These are phyloP conservation scores for Galerucella pusilla DNA, from an alignment of 2,888 invertebrate species.

Conservation along the genomic window DNA sequence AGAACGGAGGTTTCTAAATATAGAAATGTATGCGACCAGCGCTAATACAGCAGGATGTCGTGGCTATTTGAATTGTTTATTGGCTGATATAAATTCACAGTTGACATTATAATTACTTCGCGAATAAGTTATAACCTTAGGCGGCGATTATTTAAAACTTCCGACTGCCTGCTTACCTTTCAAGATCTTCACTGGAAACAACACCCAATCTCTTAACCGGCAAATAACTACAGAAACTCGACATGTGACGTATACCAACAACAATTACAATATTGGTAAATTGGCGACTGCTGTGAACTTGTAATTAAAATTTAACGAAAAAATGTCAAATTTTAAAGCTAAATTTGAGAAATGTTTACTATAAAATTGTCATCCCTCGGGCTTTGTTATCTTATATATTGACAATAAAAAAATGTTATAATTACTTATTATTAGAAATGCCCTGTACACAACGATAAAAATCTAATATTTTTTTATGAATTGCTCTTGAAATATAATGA, in stretches of 20 bases:
- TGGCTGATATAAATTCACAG: slow-evolving; percentile 58
- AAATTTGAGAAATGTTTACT: too few species aligned
- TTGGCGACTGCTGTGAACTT: too few species aligned
- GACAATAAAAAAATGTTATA: too few species aligned
- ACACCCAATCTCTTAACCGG: neutral
- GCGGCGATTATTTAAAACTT: slow-evolving; percentile 51
- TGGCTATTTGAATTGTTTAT: slow-evolving; percentile 58
- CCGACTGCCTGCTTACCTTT: slow-evolving; percentile 21
- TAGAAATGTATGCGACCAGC: slow-evolving; percentile 49
- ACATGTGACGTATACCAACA: neutral
- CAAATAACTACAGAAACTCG: slow-evolving; percentile 6
- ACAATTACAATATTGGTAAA: neutral
- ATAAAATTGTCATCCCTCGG: too few species aligned
- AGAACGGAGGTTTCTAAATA: slow-evolving; percentile 44
- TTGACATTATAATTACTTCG: slow-evolving; percentile 60
- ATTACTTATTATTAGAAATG: too few species aligned
- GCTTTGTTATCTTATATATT: too few species aligned
- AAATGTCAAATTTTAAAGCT: too few species aligned
- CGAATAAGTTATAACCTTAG: slow-evolving; percentile 53
- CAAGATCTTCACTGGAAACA: slow-evolving; percentile 16
- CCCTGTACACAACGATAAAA: neutral
- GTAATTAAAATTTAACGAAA: too few species aligned
- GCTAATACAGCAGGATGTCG: slow-evolving; percentile 57
- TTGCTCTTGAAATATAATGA: neutral
- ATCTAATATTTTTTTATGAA: neutral